Conservation (phyloP, 2,888 invertebrate species). For the Drosophila falleni region DNA sequence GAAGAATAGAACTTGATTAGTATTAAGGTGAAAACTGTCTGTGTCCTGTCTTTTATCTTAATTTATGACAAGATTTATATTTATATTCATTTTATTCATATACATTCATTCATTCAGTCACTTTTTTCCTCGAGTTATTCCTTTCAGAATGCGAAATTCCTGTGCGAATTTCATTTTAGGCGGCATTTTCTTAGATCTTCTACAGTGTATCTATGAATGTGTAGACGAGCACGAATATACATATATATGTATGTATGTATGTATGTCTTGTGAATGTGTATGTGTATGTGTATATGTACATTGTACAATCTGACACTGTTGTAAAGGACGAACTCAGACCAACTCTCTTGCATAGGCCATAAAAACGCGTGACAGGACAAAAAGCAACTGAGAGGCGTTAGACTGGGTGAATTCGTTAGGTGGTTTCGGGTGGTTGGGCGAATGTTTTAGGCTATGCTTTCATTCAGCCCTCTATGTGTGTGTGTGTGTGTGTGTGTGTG, state of each 20-base stretch:
- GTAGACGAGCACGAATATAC: conserved; percentile 9
- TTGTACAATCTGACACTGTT: conserved; percentile 43
- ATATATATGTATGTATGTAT: background rate
- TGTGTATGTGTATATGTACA: conserved; percentile 3
- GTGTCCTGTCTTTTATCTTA: conserved; percentile 15
- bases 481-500: background rate
- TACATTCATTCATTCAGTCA: conserved; percentile 15
- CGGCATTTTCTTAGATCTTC: conserved; percentile 41
- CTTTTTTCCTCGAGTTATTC: conserved; percentile 18
- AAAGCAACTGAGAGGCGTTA: conserved; percentile 52
- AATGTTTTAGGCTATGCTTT: conserved; percentile 11
- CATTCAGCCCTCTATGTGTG: conserved; percentile 1
- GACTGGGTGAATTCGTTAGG: conserved; percentile 26
- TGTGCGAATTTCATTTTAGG: conserved; percentile 42
- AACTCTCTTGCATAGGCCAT: conserved; percentile 56
- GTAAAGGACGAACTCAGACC: conserved; percentile 45
- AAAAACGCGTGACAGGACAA: conserved; percentile 65
- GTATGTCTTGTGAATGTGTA: conserved; percentile 1
- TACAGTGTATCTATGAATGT: conserved; percentile 17
- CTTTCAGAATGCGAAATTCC: conserved; percentile 32
- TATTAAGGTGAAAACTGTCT: conserved; percentile 10
- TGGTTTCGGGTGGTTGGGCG: conserved; percentile 13
- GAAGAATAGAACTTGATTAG: conserved; percentile 18
- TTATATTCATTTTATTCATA: conserved; percentile 25
- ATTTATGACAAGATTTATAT: conserved; percentile 23